Evolutionary conservation across 2,888 invertebrate genomes (phyloP).

Genomic region (Agriopis marginaria): DNA sequence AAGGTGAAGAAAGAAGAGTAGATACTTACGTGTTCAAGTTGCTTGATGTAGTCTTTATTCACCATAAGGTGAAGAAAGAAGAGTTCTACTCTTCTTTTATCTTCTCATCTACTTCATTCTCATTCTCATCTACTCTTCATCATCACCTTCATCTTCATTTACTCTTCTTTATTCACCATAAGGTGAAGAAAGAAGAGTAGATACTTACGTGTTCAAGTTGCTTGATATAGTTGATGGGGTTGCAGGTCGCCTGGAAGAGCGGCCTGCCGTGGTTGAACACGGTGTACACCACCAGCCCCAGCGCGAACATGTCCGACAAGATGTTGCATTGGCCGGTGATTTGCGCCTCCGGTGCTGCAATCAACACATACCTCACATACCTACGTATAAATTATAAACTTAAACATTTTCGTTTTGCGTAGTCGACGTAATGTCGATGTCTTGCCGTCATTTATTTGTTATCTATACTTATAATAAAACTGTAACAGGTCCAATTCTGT

Average conservation of each 20-base stretch:
- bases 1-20: background rate
- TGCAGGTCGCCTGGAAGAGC: constrained; percentile 96
- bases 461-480: too few species aligned
- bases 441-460: too few species aligned
- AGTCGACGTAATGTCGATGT: too few species aligned
- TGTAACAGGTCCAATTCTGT: too few species aligned
- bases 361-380: background rate
- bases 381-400: too few species aligned
- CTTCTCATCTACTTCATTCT: too few species aligned
- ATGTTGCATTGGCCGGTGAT: constrained; percentile 92
- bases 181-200: background rate
- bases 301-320: constrained; percentile 97
- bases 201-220: constrained; percentile 95
- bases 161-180: background rate
- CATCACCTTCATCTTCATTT: too few species aligned
- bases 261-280: constrained; percentile 96
- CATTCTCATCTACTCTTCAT: too few species aligned
- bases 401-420: too few species aligned
- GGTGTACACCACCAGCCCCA: constrained; percentile 97
- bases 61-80: too few species aligned
- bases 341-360: constrained; percentile 96
- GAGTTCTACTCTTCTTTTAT: too few species aligned
- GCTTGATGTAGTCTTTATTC: constrained; percentile 91
- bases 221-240: constrained; percentile 94
- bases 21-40: constrained; percentile 93